Conservation (phyloP, 2,888 invertebrate genomes). For the Drosophila flavopinicola region DNA sequence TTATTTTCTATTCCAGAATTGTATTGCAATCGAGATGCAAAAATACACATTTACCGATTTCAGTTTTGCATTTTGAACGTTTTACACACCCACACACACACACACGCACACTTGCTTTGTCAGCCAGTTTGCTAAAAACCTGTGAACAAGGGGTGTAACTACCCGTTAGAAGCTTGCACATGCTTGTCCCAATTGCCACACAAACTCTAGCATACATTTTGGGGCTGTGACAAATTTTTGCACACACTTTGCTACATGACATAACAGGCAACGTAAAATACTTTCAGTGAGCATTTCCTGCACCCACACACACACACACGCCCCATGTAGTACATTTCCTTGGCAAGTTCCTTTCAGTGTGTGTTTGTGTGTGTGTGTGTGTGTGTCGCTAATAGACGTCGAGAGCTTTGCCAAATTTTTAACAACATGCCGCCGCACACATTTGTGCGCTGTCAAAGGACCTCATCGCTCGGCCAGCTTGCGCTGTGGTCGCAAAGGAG, state of each 20-base stretch:
- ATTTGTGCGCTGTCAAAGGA: constrained; percentile 46
- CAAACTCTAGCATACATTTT: constrained; percentile 54
- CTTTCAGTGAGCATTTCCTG: constrained; percentile 70
- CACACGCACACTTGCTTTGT: constrained; percentile 2
- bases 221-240: constrained; percentile 44
- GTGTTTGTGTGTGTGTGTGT: constrained; percentile 3
- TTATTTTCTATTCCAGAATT: background rate
- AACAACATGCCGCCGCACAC: constrained; percentile 49
- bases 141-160: constrained; percentile 7
- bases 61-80: no score
- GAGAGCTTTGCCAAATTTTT: constrained; percentile 53
- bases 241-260: constrained; percentile 48
- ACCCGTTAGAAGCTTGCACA: constrained; percentile 7
- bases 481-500: constrained; percentile 28
- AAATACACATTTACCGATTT: no score
- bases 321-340: constrained; percentile 50
- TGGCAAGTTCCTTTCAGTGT: constrained; percentile 20
- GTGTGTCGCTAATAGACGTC: constrained; percentile 52
- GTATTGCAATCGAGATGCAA: background rate
- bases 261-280: constrained; percentile 59
- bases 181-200: constrained; percentile 7
- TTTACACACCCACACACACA: no score
- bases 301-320: constrained; percentile 15
- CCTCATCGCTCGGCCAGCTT: constrained; percentile 3
- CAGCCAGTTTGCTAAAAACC: constrained; percentile 14